Conservation (phyloP, 1,140 invertebrate genomes). For the Ptiloglossa arizonensis region DNA sequence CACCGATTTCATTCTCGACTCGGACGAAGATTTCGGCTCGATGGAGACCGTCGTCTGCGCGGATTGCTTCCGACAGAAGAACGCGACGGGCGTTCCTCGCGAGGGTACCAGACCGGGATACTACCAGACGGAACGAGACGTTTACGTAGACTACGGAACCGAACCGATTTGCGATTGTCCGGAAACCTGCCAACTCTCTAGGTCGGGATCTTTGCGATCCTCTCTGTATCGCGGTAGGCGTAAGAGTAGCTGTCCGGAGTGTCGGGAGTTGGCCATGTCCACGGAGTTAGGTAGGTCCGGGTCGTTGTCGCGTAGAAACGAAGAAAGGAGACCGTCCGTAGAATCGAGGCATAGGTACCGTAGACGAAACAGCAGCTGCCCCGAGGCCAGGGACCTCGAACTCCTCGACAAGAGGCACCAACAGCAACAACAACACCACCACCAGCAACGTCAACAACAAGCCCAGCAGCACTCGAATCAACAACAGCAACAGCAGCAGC, state of each 20-base stretch:
- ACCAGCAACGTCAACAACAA: neutral
- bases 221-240: constrained; percentile 58
- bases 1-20: constrained; percentile 68
- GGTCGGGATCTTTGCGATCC: constrained; percentile 54
- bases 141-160: constrained; percentile 52
- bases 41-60: constrained; percentile 75
- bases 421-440: too few species aligned
- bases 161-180: constrained; percentile 41
- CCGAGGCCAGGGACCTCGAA: constrained; percentile 74
- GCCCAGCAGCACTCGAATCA: too few species aligned
- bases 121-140: constrained; percentile 48
- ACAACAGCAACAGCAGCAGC: too few species aligned
- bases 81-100: constrained; percentile 13
- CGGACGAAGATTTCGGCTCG: constrained; percentile 78
- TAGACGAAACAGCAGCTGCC: constrained; percentile 78
- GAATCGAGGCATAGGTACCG: constrained; percentile 62
- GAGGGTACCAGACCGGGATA: constrained; percentile 39
- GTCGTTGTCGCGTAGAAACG: constrained; percentile 52
- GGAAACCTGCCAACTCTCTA: constrained; percentile 47
- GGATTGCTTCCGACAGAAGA: constrained; percentile 53
- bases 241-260: constrained; percentile 74
- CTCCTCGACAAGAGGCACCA: constrained; percentile 64
- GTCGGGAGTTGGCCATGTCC: constrained; percentile 65
- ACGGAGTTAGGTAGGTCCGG: constrained; percentile 60
- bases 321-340: constrained; percentile 56